A percentile compares a stretch with the other conserved stretches of the same genome.
These are phyloP conservation scores for Uloborus diversus DNA, from an alignment of 1,140 invertebrate species.

Conservation along the genomic window DNA sequence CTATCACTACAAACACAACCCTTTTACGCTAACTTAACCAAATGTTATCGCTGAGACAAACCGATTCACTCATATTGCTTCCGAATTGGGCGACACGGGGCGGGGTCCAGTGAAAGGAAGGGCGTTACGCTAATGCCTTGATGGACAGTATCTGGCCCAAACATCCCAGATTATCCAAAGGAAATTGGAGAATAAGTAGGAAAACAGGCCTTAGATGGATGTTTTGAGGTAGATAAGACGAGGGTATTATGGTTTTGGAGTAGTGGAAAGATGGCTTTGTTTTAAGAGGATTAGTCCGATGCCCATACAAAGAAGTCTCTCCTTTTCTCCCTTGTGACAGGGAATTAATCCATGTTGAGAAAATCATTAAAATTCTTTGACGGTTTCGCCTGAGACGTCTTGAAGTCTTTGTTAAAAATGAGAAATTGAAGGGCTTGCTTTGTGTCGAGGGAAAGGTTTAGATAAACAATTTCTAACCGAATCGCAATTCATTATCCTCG, in stretches of 20 bases:
- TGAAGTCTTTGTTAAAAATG: conserved; percentile 42
- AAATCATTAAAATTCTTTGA: conserved; percentile 18
- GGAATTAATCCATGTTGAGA: conserved; percentile 20
- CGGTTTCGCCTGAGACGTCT: not conserved
- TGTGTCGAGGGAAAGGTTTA: not conserved
- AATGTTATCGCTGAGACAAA: too few species aligned
- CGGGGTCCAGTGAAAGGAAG: too few species aligned
- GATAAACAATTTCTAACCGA: not conserved
- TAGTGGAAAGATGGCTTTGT: not conserved
- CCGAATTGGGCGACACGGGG: too few species aligned
- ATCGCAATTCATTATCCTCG: not conserved
- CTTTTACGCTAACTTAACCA: too few species aligned
- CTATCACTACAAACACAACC: too few species aligned
- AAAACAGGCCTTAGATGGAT: conserved; percentile 41
- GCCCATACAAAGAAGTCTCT: conserved; percentile 10
- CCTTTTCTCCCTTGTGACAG: not conserved
- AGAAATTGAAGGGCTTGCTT: too few species aligned
- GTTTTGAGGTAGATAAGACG: conserved; percentile 54
- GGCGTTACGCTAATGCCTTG: conserved; percentile 29
- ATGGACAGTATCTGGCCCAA: conserved; percentile 37
- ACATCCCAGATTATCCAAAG: conserved; percentile 40
- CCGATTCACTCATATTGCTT: conserved; percentile 9
- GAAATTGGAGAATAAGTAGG: conserved; percentile 23
- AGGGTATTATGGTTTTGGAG: conserved; percentile 30
- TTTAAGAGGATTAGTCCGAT: conserved; percentile 6